Evolutionary conservation across 2,113 vertebrate species (phyloP).

Genomic region (Bucco capensis): DNA sequence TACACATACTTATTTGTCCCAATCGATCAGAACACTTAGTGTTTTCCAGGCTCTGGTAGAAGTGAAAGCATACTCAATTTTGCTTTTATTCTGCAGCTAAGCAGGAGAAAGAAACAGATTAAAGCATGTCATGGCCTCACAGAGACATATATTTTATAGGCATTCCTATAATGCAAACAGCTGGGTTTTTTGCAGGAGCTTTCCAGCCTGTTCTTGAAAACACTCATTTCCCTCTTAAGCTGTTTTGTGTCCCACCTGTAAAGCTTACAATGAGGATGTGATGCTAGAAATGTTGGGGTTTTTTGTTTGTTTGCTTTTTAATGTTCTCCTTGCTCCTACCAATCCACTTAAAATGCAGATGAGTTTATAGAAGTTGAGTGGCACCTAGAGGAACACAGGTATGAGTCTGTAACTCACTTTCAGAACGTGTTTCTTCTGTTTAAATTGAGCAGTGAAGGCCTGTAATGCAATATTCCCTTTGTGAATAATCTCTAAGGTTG

Average conservation of each 20-base stretch:
- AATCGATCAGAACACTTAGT: not conserved
- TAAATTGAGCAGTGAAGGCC: not conserved
- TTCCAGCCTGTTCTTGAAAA: not conserved
- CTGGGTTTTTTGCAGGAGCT: not conserved
- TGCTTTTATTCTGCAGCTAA: not conserved
- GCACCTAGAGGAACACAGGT: not conserved
- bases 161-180: not conserved
- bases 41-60: not conserved
- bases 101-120: not conserved
- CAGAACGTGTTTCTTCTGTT: not conserved
- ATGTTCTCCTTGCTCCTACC: too few species aligned
- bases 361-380: too few species aligned
- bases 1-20: not conserved
- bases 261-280: not conserved
- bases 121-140: not conserved
- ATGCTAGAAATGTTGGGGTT: too few species aligned
- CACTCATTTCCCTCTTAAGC: not conserved
- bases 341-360: too few species aligned
- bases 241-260: not conserved
- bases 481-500: not conserved
- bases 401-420: not conserved
- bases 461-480: not conserved
- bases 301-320: too few species aligned
- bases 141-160: not conserved
- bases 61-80: not conserved